A percentile compares a stretch with the other conserved stretches of the same genome.
phyloP scores from a whole-genome alignment of 2,888 invertebrate genomes.

The Gandaritis pyraliata region DNA sequence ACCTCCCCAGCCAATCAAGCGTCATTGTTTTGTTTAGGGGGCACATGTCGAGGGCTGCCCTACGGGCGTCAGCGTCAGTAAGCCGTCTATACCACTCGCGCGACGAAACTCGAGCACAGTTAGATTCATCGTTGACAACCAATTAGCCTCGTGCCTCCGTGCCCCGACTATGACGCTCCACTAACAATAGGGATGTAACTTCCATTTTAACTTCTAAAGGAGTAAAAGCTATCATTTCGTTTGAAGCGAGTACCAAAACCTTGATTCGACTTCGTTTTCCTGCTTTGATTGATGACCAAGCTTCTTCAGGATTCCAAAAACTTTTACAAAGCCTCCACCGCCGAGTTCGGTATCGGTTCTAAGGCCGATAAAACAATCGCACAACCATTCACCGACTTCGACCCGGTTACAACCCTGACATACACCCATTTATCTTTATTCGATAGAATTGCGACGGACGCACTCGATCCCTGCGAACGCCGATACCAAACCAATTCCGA shows the following conservation, averaged over 20 bases:
- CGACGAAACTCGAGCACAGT: conserved; percentile 55
- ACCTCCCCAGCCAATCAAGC: conserved; percentile 49
- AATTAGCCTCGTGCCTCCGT: conserved; percentile 73
- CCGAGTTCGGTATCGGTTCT: neutral
- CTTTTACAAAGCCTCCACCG: conserved; percentile 12
- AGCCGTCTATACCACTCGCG: conserved; percentile 57
- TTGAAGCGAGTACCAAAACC: neutral
- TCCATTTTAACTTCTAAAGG: neutral
- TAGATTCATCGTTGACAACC: conserved; percentile 79
- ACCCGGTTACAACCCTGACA: conserved; percentile 45
- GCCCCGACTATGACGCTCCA: conserved; percentile 41
- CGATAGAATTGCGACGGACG: conserved; percentile 69
- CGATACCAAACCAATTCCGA: conserved; percentile 55
- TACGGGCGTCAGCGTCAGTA: conserved; percentile 42
- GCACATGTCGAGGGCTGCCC: conserved; percentile 52
- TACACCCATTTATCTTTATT: conserved; percentile 77
- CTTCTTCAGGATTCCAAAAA: conserved; percentile 15
- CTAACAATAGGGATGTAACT: conserved; percentile 18
- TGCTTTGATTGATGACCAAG: conserved; percentile 1
- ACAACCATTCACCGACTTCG: conserved; percentile 21
- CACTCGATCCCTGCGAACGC: conserved; percentile 60
- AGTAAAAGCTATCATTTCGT: neutral
- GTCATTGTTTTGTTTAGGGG: conserved; percentile 62
- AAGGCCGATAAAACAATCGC: conserved; percentile 26
- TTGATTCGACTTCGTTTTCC: neutral